Conservation (phyloP, 2,797 vertebrate genomes). For the Bradypus variegatus region DNA sequence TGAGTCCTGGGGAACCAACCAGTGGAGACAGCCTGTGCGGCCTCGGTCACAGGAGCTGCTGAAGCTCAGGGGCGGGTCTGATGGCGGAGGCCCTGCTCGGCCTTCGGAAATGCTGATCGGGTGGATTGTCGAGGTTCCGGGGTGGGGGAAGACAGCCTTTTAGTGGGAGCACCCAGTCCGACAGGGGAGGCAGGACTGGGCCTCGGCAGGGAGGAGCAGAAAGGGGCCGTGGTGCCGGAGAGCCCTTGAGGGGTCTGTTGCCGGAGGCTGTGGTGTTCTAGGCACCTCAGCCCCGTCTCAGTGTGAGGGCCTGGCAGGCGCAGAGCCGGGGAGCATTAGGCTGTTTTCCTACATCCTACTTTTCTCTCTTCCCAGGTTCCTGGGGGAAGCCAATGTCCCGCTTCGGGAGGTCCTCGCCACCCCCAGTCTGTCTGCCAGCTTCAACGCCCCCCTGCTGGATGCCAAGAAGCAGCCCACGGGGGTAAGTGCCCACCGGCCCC, state of each 20-base stretch:
- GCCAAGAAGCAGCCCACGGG: constrained; percentile 87
- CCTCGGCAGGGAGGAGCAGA: background rate
- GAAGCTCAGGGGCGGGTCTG: background rate
- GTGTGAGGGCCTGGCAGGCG: too few relatives aligned
- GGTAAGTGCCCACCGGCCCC: constrained; percentile 72
- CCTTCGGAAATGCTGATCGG: background rate
- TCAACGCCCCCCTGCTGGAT: constrained; percentile 85
- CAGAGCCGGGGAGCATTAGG: background rate
- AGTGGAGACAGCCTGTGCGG: background rate
- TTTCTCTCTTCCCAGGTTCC: constrained; percentile 75
- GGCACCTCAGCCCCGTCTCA: background rate
- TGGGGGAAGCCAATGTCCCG: constrained; percentile 83
- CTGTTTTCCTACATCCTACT: background rate
- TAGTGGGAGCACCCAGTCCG: background rate
- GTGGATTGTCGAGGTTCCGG: background rate
- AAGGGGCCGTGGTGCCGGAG: background rate
- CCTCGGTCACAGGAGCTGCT: background rate
- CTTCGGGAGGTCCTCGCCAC: constrained; percentile 85
- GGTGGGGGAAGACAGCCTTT: background rate
- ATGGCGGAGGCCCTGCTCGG: background rate
- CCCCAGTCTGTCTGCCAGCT: constrained; percentile 82
- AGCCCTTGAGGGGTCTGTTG: background rate
- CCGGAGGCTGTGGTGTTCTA: background rate
- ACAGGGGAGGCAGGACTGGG: background rate
- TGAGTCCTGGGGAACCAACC: background rate